A percentile compares a stretch with the other conserved stretches of the same genome.
Evolutionary conservation across 2,797 vertebrate species (phyloP).

Genomic region (Xenopus petersii): DNA sequence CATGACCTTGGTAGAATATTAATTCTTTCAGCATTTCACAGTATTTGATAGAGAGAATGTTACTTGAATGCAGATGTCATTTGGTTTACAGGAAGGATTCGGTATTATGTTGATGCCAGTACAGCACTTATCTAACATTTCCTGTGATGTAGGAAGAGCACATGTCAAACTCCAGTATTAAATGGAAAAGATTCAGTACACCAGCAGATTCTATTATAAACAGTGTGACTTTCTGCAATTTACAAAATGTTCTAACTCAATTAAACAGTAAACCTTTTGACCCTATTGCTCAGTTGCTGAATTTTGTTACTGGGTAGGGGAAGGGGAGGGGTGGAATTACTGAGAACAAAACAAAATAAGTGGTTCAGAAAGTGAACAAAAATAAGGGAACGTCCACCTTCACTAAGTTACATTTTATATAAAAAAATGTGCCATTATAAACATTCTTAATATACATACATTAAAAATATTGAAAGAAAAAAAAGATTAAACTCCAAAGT

Average conservation of each 20-base stretch:
- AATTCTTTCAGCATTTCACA: slow-evolving; percentile 76
- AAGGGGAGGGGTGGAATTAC: slow-evolving; percentile 67
- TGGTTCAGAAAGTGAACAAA: slow-evolving; percentile 74
- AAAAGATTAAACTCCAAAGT: no score
- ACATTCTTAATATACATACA: no score
- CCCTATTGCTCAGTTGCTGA: slow-evolving; percentile 67
- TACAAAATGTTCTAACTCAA: slow-evolving; percentile 82
- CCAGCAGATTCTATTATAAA: slow-evolving; percentile 79
- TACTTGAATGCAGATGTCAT: slow-evolving; percentile 76
- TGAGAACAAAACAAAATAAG: slow-evolving; percentile 65
- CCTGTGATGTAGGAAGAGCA: slow-evolving; percentile 74
- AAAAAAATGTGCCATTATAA: no score
- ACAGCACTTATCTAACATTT: slow-evolving; percentile 77
- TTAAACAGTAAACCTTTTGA: slow-evolving; percentile 79
- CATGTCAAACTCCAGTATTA: slow-evolving; percentile 74
- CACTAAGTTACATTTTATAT: no score
- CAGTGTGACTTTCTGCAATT: slow-evolving; percentile 78
- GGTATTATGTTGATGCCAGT: slow-evolving; percentile 73
- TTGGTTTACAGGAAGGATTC: slow-evolving; percentile 80
- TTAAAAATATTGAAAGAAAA: no score
- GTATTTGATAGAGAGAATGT: slow-evolving; percentile 74
- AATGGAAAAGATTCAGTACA: slow-evolving; percentile 71
- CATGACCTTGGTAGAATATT: slow-evolving; percentile 72
- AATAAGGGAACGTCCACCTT: slow-evolving; percentile 51
- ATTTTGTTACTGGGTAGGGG: slow-evolving; percentile 63